phyloP scores from a whole-genome alignment of 2,797 vertebrate genomes.

The Rhynchonycteris naso region DNA sequence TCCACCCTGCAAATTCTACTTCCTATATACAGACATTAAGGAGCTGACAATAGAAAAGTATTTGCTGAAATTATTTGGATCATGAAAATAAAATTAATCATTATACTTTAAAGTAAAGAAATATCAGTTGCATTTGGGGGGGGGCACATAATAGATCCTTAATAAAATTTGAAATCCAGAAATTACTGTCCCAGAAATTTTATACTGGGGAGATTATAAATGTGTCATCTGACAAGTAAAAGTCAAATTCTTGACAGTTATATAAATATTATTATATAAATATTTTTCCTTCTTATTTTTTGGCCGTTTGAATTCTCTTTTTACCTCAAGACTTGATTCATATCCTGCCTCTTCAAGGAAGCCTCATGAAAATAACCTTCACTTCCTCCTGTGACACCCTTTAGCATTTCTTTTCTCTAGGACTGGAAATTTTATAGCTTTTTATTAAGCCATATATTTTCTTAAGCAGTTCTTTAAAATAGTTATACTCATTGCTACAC shows the following conservation, averaged over 20 bases:
- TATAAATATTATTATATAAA: not conserved
- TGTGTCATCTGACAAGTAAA: not conserved
- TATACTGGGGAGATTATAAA: not conserved
- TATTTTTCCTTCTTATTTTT: not conserved
- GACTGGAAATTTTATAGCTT: not conserved
- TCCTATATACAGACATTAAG: not conserved
- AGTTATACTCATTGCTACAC: not conserved
- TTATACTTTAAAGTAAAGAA: not conserved
- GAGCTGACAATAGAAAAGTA: not conserved
- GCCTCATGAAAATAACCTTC: not conserved
- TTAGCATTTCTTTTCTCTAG: not conserved
- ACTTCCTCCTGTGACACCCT: not conserved
- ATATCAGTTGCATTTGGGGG: not conserved
- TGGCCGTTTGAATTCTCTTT: not conserved
- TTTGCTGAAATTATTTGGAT: constrained; percentile 52
- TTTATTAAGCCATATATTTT: not conserved
- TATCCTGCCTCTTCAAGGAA: not conserved
- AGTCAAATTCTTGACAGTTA: not conserved
- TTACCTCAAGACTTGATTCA: not conserved
- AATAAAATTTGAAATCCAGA: constrained; percentile 24
- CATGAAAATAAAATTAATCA: constrained; percentile 14
- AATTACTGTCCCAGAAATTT: not conserved
- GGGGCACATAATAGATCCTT: not conserved
- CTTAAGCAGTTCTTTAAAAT: not conserved
- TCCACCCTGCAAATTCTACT: not conserved